Evolutionary conservation across 2,797 vertebrate species (phyloP), one percentile per base, ranked within the genome.

Genomic region (Sebastes oblongus): DNA sequence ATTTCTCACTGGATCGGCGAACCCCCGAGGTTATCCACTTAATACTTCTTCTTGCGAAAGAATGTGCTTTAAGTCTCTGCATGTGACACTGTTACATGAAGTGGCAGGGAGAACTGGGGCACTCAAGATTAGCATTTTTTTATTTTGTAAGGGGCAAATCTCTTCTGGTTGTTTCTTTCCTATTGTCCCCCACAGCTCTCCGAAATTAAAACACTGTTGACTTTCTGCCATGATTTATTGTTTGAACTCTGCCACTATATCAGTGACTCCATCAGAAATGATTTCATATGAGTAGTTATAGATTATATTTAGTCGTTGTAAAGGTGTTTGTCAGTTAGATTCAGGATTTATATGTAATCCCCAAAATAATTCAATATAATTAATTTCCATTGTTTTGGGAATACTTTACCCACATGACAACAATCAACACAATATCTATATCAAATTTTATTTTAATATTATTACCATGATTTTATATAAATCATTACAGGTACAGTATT

Each of bases 21-120:
- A 64, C 72, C 72, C 29, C 42, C 13, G 30, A 2, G 20, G 55
- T 89, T 83, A 88, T 87, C 68, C 72, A 77, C 86, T 83, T 88
- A 89, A 83, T 73, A 81, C 85, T 30, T 78, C 8, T 72, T 20
- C 39, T 73, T 76, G 72, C 54, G 70, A 25, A 91, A 90, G 83
- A 92, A 90, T 92, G 84, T 80, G 66, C 75, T 73, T 29, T 86
- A 86, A 92, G 84, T 86, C 90, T 84, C 5, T 81, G 50, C 91
- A 85, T 93, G 93, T 94, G 93, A 92, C 69, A 1, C 22, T 75
- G 65, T 86, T 86, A 80, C 75, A 72, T 82, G 75, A 84, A 30
- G 66, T 30, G 22, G 24, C 65, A 70, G 22, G 9, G 36, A 56
- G 68, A 84, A 72, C 29, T 65, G 69, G 66, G 68, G 6, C 59